These are phyloP conservation scores for Cephus pulcher DNA, from an alignment of 2,888 invertebrate genomes.

Conservation along the genomic window DNA sequence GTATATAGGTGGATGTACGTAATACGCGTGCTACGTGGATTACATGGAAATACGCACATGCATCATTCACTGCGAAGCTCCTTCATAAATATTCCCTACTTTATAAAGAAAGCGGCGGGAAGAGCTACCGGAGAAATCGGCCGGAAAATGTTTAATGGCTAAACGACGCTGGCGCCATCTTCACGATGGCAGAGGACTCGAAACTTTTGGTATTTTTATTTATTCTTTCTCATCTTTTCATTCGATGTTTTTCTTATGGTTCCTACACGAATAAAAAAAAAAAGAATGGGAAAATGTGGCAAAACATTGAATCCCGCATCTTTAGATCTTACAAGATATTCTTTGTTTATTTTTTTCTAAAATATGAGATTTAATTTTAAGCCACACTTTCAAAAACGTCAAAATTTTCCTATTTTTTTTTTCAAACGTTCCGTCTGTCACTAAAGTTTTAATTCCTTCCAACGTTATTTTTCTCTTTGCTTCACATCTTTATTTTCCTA, in stretches of 20 bases:
- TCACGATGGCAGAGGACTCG: neutral
- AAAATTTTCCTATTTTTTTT: no score
- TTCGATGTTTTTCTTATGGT: neutral
- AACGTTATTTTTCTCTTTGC: neutral
- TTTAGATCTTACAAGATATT: no score
- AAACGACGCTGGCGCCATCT: conserved; percentile 5
- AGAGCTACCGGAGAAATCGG: conserved; percentile 39
- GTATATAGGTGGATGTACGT: neutral
- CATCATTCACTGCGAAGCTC: conserved; percentile 24
- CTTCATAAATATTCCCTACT: conserved; percentile 48
- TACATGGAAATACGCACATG: neutral
- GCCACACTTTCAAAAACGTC: no score
- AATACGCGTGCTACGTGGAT: neutral
- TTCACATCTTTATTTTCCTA: neutral
- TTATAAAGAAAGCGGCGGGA: conserved; percentile 14
- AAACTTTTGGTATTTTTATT: neutral
- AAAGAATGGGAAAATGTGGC: no score
- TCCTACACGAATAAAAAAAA: neutral
- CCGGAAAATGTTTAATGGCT: conserved; percentile 53
- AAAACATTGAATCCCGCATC: no score
- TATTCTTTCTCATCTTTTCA: neutral
- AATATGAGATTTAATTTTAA: no score
- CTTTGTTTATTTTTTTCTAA: no score
- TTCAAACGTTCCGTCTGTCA: neutral
- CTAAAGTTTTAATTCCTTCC: no score